These are phyloP conservation scores for Lycopodina hypogea DNA, from an alignment of 37 sponge, comb jelly and placozoan genomes.

Conservation along the genomic window DNA sequence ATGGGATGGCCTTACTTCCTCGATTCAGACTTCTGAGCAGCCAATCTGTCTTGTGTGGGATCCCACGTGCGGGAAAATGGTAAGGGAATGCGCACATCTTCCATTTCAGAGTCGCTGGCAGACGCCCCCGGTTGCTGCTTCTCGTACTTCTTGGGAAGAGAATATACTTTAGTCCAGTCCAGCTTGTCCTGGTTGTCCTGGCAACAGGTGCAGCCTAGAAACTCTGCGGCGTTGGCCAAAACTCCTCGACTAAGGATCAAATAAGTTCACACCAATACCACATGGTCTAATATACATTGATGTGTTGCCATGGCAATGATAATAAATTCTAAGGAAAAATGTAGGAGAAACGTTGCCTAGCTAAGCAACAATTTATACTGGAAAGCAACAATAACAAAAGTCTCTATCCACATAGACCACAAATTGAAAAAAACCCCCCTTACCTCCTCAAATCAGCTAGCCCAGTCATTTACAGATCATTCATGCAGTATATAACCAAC, in stretches of 20 bases:
- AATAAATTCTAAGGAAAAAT: no score
- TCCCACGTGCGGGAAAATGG: slow-evolving; percentile 52
- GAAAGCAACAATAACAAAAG: no score
- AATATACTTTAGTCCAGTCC: slow-evolving; percentile 75
- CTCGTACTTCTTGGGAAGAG: slow-evolving; percentile 40
- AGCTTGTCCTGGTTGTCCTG: slow-evolving; percentile 5
- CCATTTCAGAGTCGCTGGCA: not conserved
- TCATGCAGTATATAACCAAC: no score
- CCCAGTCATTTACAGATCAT: no score
- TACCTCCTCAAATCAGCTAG: no score
- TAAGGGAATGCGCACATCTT: slow-evolving; percentile 32
- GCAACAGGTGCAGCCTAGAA: slow-evolving; percentile 72
- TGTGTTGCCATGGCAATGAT: not conserved
- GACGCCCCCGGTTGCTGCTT: not conserved
- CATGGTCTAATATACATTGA: no score
- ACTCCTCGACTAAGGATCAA: slow-evolving; percentile 61
- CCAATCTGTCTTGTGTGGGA: slow-evolving; percentile 14
- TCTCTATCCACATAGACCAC: no score
- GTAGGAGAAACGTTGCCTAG: no score
- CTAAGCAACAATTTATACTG: no score
- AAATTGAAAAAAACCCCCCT: no score
- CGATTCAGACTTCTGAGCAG: not conserved
- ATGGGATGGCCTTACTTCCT: not conserved
- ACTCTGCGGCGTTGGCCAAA: slow-evolving; percentile 55
- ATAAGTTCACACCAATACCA: not conserved